phyloP scores from a whole-genome alignment of 2,888 invertebrate species.

The Deladenus siricidicola region DNA sequence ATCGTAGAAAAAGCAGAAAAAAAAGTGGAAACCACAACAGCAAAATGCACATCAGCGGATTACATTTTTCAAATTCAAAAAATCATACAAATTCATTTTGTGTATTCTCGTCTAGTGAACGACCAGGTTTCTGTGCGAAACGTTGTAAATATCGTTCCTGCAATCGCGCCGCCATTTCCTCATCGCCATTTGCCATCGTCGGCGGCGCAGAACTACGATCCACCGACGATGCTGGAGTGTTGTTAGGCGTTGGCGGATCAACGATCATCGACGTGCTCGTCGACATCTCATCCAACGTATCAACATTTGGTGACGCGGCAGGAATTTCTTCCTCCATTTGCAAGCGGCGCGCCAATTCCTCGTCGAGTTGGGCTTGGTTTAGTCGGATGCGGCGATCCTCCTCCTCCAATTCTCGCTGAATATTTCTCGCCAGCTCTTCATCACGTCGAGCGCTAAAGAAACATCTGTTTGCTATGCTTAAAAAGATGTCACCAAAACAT shows the following conservation, averaged over 20 bases:
- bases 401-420: slow-evolving; percentile 25
- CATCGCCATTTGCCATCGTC: neutral
- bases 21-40: too few species aligned
- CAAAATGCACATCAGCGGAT: neutral
- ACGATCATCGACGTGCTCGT: neutral
- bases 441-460: slow-evolving; percentile 22
- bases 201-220: too few species aligned
- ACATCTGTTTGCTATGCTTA: neutral
- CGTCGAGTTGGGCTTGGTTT: slow-evolving; percentile 12
- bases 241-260: too few species aligned
- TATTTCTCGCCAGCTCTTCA: slow-evolving; percentile 17
- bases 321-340: slow-evolving; percentile 1
- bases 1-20: too few species aligned
- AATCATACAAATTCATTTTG: slow-evolving; percentile 17
- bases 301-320: neutral
- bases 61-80: too few species aligned
- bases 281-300: neutral
- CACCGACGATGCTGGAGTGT: too few species aligned
- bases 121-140: neutral
- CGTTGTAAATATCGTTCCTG: slow-evolving; percentile 13
- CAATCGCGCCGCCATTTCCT: slow-evolving; percentile 6
- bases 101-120: slow-evolving; percentile 10
- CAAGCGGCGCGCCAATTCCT: slow-evolving; percentile 18
- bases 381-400: slow-evolving; percentile 15
- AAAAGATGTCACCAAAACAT: neutral